These are phyloP conservation scores for Trogon surrucura DNA, from an alignment of 2,113 vertebrate genomes.

Conservation along the genomic window DNA sequence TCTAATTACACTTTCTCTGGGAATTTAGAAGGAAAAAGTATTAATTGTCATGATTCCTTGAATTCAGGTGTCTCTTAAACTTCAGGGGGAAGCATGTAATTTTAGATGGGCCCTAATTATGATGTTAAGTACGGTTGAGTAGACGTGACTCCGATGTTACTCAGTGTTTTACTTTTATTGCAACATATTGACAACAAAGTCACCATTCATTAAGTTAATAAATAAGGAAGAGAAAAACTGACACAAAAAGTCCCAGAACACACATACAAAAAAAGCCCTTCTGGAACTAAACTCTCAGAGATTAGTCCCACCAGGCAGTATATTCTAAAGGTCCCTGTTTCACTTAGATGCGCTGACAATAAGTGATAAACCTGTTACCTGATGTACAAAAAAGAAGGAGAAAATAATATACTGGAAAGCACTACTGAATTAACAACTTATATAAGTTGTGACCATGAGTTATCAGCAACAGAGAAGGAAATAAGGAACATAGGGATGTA, in stretches of 20 bases:
- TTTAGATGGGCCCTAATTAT: neutral
- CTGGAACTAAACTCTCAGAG: neutral
- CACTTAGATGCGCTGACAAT: neutral
- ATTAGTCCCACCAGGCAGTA: neutral
- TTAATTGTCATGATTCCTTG: neutral
- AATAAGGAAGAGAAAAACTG: neutral
- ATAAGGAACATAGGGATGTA: neutral
- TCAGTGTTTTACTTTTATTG: neutral
- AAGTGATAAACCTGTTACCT: neutral
- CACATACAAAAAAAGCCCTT: neutral
- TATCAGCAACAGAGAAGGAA: neutral
- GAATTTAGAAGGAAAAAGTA: neutral
- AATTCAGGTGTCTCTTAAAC: neutral
- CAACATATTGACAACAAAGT: neutral
- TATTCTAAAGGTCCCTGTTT: neutral
- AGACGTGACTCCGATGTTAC: neutral
- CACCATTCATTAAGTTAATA: neutral
- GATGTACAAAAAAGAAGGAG: neutral
- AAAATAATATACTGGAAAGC: neutral
- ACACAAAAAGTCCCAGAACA: neutral
- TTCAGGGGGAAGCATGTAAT: neutral
- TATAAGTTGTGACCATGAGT: neutral
- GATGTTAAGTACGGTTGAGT: neutral
- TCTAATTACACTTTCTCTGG: neutral
- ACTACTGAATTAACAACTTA: neutral